These are phyloP conservation scores for Stictonetta naevosa DNA, from an alignment of 2,113 vertebrate species.

Conservation along the genomic window DNA sequence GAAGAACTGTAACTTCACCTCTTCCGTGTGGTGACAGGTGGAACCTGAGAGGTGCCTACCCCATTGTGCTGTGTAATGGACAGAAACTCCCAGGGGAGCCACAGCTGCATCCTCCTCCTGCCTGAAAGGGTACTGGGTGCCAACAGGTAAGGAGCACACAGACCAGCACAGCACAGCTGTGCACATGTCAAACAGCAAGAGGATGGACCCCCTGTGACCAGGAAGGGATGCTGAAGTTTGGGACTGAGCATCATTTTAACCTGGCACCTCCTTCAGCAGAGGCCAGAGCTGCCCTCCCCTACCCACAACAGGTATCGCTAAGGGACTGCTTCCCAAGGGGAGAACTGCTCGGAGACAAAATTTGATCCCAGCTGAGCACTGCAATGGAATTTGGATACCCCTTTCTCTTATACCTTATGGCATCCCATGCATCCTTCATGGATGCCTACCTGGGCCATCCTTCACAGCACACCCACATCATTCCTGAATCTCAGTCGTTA, in stretches of 20 bases:
- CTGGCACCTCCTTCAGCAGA: neutral
- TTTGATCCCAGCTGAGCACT: neutral
- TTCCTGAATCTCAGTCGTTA: neutral
- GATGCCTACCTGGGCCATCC: neutral
- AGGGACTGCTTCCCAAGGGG: rapidly evolving
- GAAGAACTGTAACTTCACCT: neutral
- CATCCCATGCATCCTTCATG: neutral
- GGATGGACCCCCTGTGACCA: neutral
- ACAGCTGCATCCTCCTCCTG: neutral
- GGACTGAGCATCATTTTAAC: rapidly evolving
- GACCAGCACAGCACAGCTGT: rapidly evolving
- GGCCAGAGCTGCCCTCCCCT: neutral
- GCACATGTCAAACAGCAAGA: rapidly evolving
- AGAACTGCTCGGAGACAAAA: neutral
- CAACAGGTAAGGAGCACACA: neutral
- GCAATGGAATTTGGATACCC: neutral
- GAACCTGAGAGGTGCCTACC: neutral
- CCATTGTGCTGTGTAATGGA: rapidly evolving
- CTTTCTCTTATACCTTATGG: neutral
- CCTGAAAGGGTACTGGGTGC: neutral
- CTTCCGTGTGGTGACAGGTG: neutral
- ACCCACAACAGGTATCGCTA: rapidly evolving
- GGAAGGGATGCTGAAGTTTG: rapidly evolving
- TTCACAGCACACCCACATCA: neutral
- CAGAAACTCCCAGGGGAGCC: neutral